Conservation (phyloP, 2,888 invertebrate species). For the Leptopilina drosophilae region DNA sequence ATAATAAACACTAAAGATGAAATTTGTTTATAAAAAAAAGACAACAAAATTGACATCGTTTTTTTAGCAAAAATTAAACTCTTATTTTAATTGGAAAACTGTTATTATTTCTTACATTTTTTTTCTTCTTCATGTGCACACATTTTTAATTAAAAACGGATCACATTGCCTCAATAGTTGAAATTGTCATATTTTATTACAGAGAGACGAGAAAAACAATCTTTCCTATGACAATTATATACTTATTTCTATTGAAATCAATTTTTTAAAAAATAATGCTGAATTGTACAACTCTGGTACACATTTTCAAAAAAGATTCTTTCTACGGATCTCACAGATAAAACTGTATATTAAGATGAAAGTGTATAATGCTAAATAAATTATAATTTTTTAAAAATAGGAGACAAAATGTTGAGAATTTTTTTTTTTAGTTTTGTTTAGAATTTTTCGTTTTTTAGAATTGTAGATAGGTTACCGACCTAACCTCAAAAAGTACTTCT, state of each 20-base stretch:
- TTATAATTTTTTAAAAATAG: conserved; percentile 14
- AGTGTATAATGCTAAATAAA: conserved; percentile 11
- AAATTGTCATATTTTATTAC: no score
- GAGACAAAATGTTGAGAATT: not conserved
- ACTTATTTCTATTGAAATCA: not conserved
- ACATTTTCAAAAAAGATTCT: conserved; percentile 2
- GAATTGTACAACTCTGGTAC: conserved; percentile 1
- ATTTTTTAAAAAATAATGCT: not conserved
- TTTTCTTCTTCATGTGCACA: not conserved
- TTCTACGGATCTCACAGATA: conserved; percentile 5
- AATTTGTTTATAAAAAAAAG: conserved; percentile 21
- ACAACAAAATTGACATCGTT: conserved; percentile 19
- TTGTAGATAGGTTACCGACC: no score
- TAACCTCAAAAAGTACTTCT: no score
- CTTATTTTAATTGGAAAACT: conserved; percentile 31
- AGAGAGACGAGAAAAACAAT: not conserved
- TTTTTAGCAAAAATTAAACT: conserved; percentile 36
- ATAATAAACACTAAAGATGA: not conserved
- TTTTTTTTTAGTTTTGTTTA: not conserved
- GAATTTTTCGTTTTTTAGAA: no score
- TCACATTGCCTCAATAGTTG: no score
- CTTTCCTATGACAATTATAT: not conserved
- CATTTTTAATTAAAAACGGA: not conserved
- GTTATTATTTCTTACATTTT: not conserved
- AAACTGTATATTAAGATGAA: not conserved